phyloP scores from a whole-genome alignment of 2,113 vertebrate species.

The Hippoglossus stenolepis region DNA sequence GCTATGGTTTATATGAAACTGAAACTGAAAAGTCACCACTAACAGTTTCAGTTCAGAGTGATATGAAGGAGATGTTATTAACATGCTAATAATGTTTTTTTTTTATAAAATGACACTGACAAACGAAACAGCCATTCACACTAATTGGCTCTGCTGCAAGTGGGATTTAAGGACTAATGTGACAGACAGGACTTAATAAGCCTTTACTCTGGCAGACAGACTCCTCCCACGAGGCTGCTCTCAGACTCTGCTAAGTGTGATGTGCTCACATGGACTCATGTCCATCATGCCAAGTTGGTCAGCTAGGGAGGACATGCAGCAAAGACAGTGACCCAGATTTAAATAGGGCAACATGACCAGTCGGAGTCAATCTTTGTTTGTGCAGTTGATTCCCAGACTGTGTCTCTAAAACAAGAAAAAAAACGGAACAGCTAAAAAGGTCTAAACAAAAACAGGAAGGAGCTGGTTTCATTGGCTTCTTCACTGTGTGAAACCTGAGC shows the following conservation, averaged over 20 bases:
- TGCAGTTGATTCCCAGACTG: not conserved
- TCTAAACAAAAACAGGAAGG: no score
- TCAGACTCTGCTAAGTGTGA: not conserved
- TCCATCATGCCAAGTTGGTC: slow-evolving; percentile 3
- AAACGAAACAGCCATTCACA: slow-evolving; percentile 13
- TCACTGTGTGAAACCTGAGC: no score
- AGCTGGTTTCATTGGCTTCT: no score
- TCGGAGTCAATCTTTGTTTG: not conserved
- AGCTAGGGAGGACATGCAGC: not conserved
- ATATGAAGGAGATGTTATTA: not conserved
- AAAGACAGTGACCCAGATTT: not conserved
- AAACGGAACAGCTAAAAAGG: not conserved
- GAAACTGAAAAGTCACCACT: not conserved
- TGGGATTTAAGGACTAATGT: slow-evolving; percentile 38
- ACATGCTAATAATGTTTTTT: not conserved
- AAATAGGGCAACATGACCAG: not conserved
- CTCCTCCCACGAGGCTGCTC: not conserved
- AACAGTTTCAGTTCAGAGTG: not conserved
- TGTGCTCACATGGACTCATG: not conserved
- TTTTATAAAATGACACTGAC: not conserved
- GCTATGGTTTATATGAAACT: not conserved
- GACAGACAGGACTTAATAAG: slow-evolving; percentile 26
- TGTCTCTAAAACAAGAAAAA: not conserved
- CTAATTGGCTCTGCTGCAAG: slow-evolving; percentile 12
- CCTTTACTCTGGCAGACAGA: slow-evolving; percentile 2